These are phyloP conservation scores for Nycticebus coucang DNA, from an alignment of 2,113 vertebrate genomes.

Conservation along the genomic window DNA sequence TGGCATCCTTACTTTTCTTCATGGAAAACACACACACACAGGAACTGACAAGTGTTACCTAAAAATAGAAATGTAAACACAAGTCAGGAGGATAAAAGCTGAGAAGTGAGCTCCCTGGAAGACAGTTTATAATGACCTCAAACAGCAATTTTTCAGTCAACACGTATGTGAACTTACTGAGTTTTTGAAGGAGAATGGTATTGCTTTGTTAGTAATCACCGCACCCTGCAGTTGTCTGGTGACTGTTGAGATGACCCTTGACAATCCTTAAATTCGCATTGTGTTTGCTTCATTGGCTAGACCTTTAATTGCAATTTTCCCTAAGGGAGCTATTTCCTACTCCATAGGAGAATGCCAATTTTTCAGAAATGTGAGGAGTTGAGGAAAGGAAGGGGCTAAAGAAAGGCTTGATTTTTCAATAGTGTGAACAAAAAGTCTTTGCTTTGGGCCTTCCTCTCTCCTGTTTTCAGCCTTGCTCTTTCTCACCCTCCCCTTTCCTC, in stretches of 20 bases:
- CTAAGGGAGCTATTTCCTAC: slow-evolving; percentile 43
- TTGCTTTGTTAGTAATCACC: background rate
- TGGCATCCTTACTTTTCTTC: background rate
- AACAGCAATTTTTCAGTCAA: background rate
- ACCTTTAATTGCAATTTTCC: slow-evolving; percentile 46
- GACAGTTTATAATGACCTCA: background rate
- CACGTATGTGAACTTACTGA: background rate
- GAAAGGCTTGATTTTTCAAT: background rate
- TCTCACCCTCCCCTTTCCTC: background rate
- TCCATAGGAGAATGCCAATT: background rate
- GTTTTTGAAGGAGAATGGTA: background rate
- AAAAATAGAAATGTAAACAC: background rate
- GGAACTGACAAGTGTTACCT: background rate
- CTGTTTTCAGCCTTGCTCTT: too few relatives aligned
- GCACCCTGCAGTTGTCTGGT: background rate
- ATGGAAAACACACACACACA: background rate
- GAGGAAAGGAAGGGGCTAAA: background rate
- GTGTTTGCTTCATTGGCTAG: slow-evolving; percentile 63
- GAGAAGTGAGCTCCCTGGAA: too few relatives aligned
- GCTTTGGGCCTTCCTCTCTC: background rate
- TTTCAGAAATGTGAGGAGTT: background rate
- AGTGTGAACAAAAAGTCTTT: background rate
- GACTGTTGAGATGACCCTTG: slow-evolving; percentile 12
- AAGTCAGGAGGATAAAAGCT: background rate
- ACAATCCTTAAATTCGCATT: slow-evolving; percentile 20